A percentile compares a stretch with the other conserved stretches of the same genome.
These are phyloP conservation scores for Drosophila anceps DNA, from an alignment of 2,888 invertebrate genomes.

Conservation along the genomic window DNA sequence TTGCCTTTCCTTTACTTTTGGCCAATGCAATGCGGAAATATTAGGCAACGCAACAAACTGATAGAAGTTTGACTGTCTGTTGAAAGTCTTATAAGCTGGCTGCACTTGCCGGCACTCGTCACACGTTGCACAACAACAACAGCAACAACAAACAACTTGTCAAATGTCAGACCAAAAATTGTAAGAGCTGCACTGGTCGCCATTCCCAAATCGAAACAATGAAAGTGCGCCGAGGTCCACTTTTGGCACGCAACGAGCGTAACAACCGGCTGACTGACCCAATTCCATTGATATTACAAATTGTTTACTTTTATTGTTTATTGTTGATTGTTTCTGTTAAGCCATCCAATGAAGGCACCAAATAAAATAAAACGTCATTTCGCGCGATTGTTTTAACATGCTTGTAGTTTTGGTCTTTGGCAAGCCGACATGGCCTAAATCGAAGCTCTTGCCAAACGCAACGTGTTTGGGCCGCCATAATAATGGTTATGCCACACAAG, in stretches of 20 bases:
- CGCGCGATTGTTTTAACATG: slow-evolving; percentile 16
- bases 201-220: slow-evolving; percentile 62
- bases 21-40: slow-evolving; percentile 66
- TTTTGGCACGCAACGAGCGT: slow-evolving; percentile 75
- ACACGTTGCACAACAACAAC: slow-evolving; percentile 33
- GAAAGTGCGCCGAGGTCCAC: slow-evolving; percentile 55
- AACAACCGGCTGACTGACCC: slow-evolving; percentile 72
- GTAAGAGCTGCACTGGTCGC: slow-evolving; percentile 19
- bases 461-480: slow-evolving; percentile 19
- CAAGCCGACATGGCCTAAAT: slow-evolving; percentile 9
- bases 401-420: slow-evolving; percentile 15
- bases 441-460: slow-evolving; percentile 40
- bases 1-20: slow-evolving; percentile 27
- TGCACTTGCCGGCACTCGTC: slow-evolving; percentile 26
- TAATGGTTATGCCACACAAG: slow-evolving; percentile 22
- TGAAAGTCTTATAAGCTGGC: slow-evolving; percentile 27
- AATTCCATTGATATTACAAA: slow-evolving; percentile 77
- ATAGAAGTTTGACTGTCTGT: slow-evolving; percentile 55
- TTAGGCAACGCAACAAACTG: slow-evolving; percentile 48
- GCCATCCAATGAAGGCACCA: slow-evolving; percentile 38
- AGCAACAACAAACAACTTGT: slow-evolving; percentile 62
- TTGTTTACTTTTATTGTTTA: slow-evolving; percentile 69
- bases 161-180: slow-evolving; percentile 59
- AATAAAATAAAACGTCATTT: slow-evolving; percentile 16
- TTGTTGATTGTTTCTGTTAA: slow-evolving; percentile 61